Conservation (phyloP, 1,140 invertebrate species). For the Sesamia nonagrioides region DNA sequence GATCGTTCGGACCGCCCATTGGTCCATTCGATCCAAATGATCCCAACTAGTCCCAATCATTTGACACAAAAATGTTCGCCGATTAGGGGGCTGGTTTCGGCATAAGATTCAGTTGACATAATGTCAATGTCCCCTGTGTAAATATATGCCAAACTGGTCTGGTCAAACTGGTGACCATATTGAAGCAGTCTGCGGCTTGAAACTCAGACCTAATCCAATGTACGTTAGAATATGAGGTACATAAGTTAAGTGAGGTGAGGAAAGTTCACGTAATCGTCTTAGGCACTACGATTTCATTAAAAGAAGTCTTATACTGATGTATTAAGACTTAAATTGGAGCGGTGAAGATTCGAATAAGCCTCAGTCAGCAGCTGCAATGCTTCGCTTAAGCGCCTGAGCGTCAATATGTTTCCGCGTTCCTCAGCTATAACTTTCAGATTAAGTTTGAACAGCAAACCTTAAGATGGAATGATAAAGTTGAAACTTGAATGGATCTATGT, state of each 20-base stretch:
- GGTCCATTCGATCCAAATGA: too few species aligned
- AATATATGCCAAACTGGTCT: conserved; percentile 14
- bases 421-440: conserved; percentile 13
- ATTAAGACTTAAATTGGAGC: conserved; percentile 16
- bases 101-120: too few species aligned
- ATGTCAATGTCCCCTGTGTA: neutral
- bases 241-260: too few species aligned
- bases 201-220: neutral
- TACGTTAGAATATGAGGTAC: conserved; percentile 31
- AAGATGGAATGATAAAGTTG: conserved; percentile 18
- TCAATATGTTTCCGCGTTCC: conserved; percentile 41
- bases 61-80: too few species aligned
- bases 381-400: conserved; percentile 38
- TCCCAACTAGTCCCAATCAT: too few species aligned
- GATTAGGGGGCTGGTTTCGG: too few species aligned
- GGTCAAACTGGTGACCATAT: conserved; percentile 22
- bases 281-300: neutral
- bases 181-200: neutral
- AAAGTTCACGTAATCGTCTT: conserved; percentile 37
- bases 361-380: conserved; percentile 37
- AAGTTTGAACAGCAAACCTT: conserved; percentile 18
- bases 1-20: too few species aligned
- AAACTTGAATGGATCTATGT: neutral
- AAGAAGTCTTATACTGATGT: neutral
- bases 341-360: conserved; percentile 5